Evolutionary conservation across 2,797 vertebrate species (phyloP).

Genomic region (Limosa lapponica): DNA sequence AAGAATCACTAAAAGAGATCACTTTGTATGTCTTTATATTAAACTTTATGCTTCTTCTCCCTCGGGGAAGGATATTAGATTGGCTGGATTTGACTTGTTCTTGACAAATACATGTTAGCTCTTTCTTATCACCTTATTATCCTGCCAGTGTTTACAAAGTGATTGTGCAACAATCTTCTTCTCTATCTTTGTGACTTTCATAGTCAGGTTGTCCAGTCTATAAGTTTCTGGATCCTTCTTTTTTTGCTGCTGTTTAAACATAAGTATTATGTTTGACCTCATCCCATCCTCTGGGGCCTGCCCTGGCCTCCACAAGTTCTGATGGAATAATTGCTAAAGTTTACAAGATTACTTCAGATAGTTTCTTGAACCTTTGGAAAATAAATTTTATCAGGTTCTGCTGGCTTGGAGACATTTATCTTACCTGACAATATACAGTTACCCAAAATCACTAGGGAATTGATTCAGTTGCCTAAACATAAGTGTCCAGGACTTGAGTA

Average conservation of each 20-base stretch:
- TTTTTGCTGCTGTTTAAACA: neutral
- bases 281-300: neutral
- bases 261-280: neutral
- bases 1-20: neutral
- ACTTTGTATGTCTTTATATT: neutral
- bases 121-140: neutral
- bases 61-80: neutral
- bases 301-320: neutral
- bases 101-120: neutral
- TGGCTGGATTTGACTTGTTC: neutral
- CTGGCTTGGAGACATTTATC: neutral
- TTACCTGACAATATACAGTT: neutral
- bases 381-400: neutral
- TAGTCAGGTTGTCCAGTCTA: neutral
- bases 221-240: neutral
- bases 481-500: neutral
- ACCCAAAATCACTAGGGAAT: neutral
- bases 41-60: neutral
- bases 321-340: neutral
- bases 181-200: neutral
- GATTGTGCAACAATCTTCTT: neutral
- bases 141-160: neutral
- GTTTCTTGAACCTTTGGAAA: neutral
- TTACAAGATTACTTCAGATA: neutral
- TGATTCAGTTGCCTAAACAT: neutral